Evolutionary conservation across 2,797 vertebrate species (phyloP).

Genomic region (Acipenser ruthenus): DNA sequence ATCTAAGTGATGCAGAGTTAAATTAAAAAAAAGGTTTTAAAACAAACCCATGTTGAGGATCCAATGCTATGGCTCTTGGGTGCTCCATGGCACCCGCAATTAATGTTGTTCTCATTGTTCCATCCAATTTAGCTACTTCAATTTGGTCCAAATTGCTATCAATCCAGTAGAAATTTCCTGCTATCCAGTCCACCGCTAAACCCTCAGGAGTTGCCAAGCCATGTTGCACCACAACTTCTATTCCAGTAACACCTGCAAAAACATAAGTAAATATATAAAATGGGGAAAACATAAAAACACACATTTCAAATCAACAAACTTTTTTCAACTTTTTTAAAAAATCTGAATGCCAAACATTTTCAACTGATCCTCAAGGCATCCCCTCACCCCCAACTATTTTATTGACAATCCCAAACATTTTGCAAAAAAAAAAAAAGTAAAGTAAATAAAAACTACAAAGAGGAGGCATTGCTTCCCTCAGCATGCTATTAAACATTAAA

Average conservation of each 20-base stretch:
- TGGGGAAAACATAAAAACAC: neutral
- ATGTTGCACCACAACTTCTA: slow-evolving; percentile 89
- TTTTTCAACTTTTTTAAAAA: no score
- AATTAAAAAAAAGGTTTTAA: neutral
- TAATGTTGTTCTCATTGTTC: slow-evolving; percentile 82
- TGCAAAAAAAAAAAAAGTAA: no score
- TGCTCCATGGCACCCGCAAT: slow-evolving; percentile 97
- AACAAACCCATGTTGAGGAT: slow-evolving; percentile 84
- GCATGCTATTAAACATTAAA: slow-evolving; percentile 38
- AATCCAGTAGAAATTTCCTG: slow-evolving; percentile 95
- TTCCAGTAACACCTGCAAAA: slow-evolving; percentile 75
- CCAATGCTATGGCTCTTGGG: slow-evolving; percentile 89
- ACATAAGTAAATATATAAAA: neutral
- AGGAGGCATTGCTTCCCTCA: slow-evolving; percentile 27
- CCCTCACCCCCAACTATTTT: neutral
- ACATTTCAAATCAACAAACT: neutral
- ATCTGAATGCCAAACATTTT: neutral
- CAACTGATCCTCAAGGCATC: neutral
- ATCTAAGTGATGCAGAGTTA: no score
- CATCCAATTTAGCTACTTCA: slow-evolving; percentile 90
- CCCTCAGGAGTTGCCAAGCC: slow-evolving; percentile 94
- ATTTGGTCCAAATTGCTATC: slow-evolving; percentile 98
- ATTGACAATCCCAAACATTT: slow-evolving; percentile 13
- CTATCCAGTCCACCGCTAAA: slow-evolving; percentile 94
- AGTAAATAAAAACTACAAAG: slow-evolving; percentile 26